These are phyloP conservation scores for Danio jaintianensis DNA, from an alignment of 2,797 vertebrate genomes.

Conservation along the genomic window DNA sequence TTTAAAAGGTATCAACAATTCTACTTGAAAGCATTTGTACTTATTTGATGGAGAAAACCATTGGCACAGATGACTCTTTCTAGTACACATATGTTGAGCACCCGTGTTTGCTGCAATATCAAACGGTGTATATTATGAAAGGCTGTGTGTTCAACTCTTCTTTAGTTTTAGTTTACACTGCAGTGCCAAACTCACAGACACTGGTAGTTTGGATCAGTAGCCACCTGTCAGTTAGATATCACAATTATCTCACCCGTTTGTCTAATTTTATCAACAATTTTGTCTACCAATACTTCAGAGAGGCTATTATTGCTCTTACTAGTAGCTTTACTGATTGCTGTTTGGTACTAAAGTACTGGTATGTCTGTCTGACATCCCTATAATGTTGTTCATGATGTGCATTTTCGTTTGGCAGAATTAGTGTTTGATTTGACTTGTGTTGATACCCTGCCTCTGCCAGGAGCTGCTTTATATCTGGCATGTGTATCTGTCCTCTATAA, in stretches of 20 bases:
- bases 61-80: too few species aligned
- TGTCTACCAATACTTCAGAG: background rate
- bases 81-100: too few species aligned
- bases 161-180: background rate
- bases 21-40: too few species aligned
- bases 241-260: background rate
- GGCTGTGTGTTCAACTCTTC: too few species aligned
- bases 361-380: background rate
- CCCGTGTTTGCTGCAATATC: too few species aligned
- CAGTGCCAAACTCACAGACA: background rate
- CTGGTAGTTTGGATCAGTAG: background rate
- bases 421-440: constrained; percentile 27
- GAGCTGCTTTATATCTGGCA: constrained; percentile 48
- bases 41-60: too few species aligned
- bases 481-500: constrained; percentile 44
- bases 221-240: background rate
- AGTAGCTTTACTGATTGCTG: background rate
- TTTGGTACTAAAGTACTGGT: background rate
- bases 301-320: background rate
- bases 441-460: constrained; percentile 31
- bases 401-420: constrained; percentile 3
- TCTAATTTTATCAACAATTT: background rate
- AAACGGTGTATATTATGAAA: too few species aligned
- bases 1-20: too few species aligned
- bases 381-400: background rate